A percentile compares a stretch with the other conserved stretches of the same genome.
phyloP scores from a whole-genome alignment of 2,113 vertebrate species.

The Ochotona curzoniae region DNA sequence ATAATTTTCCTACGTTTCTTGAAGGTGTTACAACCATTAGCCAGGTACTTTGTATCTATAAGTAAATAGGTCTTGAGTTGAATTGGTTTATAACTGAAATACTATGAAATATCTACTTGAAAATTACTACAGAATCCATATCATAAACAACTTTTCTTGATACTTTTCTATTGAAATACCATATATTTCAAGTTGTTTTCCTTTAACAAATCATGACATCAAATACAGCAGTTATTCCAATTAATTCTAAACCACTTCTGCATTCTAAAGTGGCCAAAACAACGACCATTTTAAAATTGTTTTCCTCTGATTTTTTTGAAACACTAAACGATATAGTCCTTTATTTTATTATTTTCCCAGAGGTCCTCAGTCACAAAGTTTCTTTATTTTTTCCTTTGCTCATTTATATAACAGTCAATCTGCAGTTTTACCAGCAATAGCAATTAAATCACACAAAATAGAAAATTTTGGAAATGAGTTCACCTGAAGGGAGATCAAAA shows the following conservation, averaged over 20 bases:
- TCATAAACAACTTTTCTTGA: not conserved
- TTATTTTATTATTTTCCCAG: not conserved
- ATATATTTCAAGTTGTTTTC: not conserved
- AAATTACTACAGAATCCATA: not conserved
- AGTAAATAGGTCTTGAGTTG: not conserved
- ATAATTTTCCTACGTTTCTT: not conserved
- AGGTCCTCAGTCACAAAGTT: not conserved
- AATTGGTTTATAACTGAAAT: not conserved
- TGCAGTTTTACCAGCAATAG: not conserved
- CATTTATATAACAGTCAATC: not conserved
- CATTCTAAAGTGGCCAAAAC: not conserved
- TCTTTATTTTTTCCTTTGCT: not conserved
- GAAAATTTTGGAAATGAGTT: slow-evolving; percentile 3
- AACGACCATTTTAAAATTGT: not conserved
- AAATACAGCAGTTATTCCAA: not conserved
- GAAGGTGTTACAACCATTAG: not conserved
- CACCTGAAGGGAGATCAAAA: not conserved
- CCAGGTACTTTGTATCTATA: not conserved
- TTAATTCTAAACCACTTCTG: not conserved
- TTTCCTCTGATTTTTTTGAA: not conserved
- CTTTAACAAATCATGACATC: not conserved
- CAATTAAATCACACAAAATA: not conserved
- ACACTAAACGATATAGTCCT: not conserved
- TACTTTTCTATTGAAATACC: not conserved
- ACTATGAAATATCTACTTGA: not conserved